phyloP scores from a whole-genome alignment of 2,113 vertebrate genomes.

The Marmota flaviventris region DNA sequence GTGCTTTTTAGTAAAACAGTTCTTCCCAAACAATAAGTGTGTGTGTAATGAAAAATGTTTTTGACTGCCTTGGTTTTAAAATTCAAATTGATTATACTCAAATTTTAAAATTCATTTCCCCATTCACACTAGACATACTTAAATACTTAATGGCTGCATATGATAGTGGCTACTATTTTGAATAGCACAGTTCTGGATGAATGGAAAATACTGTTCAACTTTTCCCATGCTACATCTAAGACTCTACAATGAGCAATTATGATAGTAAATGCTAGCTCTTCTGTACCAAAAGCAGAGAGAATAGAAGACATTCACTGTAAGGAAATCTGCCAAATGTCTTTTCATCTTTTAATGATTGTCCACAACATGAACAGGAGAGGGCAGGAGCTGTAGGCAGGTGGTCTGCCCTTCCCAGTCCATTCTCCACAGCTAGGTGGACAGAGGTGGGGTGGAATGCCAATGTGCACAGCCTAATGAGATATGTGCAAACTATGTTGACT shows the following conservation, averaged over 20 bases:
- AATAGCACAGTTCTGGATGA: neutral
- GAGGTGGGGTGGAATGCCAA: neutral
- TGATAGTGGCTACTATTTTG: neutral
- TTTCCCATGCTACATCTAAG: neutral
- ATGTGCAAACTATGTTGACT: neutral
- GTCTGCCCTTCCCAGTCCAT: neutral
- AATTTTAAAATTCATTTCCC: neutral
- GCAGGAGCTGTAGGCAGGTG: neutral
- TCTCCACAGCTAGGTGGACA: neutral
- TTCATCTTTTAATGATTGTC: neutral
- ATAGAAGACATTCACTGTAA: neutral
- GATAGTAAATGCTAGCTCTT: neutral
- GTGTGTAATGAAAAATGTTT: slow-evolving; percentile 24
- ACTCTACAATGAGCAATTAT: neutral
- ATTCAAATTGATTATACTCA: neutral
- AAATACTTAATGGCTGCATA: neutral
- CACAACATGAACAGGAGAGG: neutral
- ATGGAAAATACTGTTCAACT: neutral
- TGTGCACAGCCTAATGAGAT: neutral
- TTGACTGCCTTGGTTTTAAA: neutral
- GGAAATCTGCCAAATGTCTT: neutral
- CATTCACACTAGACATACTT: neutral
- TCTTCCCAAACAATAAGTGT: neutral
- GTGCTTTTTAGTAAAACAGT: neutral
- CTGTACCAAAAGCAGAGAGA: neutral